Base-by-base conservation (phyloP, 2,797 vertebrate species). In the Notolepis coatsorum region DNA sequence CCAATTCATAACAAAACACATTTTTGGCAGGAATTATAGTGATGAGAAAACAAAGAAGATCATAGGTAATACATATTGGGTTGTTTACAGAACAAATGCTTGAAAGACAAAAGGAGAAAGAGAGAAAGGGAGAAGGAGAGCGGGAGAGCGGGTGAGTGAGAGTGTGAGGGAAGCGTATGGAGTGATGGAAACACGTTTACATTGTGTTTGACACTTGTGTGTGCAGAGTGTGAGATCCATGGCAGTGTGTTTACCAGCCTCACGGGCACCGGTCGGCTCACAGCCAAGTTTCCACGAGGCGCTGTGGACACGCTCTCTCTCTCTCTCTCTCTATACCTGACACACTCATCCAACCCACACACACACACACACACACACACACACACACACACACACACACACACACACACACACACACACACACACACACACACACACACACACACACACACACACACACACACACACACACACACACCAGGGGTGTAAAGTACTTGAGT, bases 221-320 rank as follows among this genome's bases (percentile, higher is more conserved):
- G 77, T 82, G 81, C 68, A 62, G 61, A 70, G 75, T 82, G 73
- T 56, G 61, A 77, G 74, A 82, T 81, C 80, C 67, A 79, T 72
- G 47, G 47, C 81, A 54, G 73, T 4, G 38, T 81, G 79, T 87
- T 88, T 87, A 85, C 79, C 64, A 69, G 82, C 79, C 71, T 81
- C 68, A 82, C 72, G 72, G 85, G 85, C 75, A 85, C 57, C 23
- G 13, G 51, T 65, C 43, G 87, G 79, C 68, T 65, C 7, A 0
- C 2, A 18, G 82, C 83, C 84, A 89, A 84, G 74, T 89, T 91
- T 90, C 87, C 88, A 84, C 59, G 68, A 82, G 74, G 68, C 54
- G 69, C 59, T 69, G 35, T 2, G 13, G 75, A 35, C 61, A 62
- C 68, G 3, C 37, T 20, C 28, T 30, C 30, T 13, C 24, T 20